These are phyloP conservation scores for Caenorhabditis sinica DNA, from an alignment of 2,888 invertebrate genomes.

Conservation along the genomic window DNA sequence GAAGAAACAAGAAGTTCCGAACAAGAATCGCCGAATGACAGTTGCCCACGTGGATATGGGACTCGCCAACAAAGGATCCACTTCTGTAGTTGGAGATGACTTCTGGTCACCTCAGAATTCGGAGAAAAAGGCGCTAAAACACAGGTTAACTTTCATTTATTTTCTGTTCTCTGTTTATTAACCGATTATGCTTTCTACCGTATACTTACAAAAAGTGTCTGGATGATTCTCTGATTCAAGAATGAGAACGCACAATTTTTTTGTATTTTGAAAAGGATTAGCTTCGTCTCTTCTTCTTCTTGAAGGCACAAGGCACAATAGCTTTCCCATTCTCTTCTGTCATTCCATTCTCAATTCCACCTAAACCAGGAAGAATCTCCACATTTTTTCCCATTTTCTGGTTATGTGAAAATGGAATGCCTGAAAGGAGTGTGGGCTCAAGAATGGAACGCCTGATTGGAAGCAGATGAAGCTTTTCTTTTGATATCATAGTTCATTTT, in stretches of 20 bases:
- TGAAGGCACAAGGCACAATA: constrained; percentile 39
- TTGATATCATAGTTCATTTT: constrained; percentile 8
- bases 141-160: constrained; percentile 33
- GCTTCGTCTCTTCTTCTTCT: not conserved
- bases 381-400: constrained; percentile 15
- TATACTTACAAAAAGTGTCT: constrained; percentile 10
- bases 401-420: constrained; percentile 23
- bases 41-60: constrained; percentile 40
- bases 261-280: constrained; percentile 39
- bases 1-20: not conserved
- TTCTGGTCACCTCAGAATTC: constrained; percentile 53
- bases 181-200: not conserved
- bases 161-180: constrained; percentile 7
- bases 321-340: constrained; percentile 22
- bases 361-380: constrained; percentile 5
- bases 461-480: no score
- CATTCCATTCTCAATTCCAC: constrained; percentile 24
- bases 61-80: constrained; percentile 44
- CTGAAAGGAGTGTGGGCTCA: no score
- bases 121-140: constrained; percentile 46
- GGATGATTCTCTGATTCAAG: not conserved
- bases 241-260: constrained; percentile 25
- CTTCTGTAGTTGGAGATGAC: constrained; percentile 44
- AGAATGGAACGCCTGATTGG: constrained; percentile 11
- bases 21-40: constrained; percentile 14